Conservation (phyloP, 2,797 vertebrate species). For the Tokudaia muenninki region DNA sequence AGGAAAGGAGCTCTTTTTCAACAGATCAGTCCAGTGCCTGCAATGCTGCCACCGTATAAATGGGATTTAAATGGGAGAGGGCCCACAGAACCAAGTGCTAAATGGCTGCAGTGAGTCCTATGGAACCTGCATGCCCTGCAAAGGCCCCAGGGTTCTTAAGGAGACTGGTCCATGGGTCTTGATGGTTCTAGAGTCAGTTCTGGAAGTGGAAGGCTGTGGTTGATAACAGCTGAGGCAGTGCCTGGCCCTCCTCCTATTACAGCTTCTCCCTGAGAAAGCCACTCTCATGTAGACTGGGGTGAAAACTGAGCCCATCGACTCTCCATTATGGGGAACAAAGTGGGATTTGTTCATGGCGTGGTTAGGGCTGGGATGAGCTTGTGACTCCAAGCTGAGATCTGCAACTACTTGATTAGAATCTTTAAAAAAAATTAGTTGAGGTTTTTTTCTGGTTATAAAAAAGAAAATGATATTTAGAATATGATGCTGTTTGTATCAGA, state of each 20-base stretch:
- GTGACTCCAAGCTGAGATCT: constrained; percentile 45
- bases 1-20: constrained; percentile 57
- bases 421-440: constrained; percentile 35
- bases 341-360: constrained; percentile 54
- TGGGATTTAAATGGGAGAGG: background rate
- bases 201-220: background rate
- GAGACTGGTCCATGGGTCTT: background rate
- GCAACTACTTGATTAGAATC: constrained; percentile 48
- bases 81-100: background rate
- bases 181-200: background rate
- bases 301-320: constrained; percentile 59
- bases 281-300: constrained; percentile 40
- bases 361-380: constrained; percentile 35
- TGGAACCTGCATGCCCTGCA: background rate
- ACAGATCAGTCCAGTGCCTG: constrained; percentile 16
- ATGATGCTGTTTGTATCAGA: constrained; percentile 10
- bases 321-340: constrained; percentile 65
- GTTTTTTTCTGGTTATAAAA: constrained; percentile 8
- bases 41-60: background rate
- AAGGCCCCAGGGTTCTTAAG: background rate
- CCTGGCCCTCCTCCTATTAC: constrained; percentile 32
- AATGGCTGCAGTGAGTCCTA: background rate
- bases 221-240: constrained; percentile 37
- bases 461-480: constrained; percentile 19
- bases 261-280: constrained; percentile 23